phyloP scores from a whole-genome alignment of 2,797 vertebrate genomes.

The Crax fasciolata region DNA sequence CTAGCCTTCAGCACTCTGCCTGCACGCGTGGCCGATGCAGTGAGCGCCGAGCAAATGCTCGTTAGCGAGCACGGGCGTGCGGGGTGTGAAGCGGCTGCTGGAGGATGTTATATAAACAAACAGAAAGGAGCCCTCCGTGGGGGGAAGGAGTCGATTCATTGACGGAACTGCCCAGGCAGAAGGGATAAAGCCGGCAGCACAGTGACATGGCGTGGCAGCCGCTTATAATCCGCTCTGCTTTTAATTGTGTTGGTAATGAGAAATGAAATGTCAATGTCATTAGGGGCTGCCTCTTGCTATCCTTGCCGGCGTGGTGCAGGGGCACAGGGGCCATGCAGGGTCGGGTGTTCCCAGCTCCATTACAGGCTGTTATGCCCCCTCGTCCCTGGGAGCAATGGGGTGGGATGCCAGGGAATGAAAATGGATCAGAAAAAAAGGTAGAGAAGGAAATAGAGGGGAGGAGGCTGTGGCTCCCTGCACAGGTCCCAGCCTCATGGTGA shows the following conservation, averaged over 20 bases:
- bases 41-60: neutral
- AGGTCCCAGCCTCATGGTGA: neutral
- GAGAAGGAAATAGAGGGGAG: neutral
- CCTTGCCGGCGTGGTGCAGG: neutral
- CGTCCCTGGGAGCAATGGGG: neutral
- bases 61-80: conserved; percentile 13
- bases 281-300: neutral
- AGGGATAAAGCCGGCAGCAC: conserved; percentile 15
- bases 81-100: conserved; percentile 51
- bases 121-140: conserved; percentile 9
- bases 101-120: conserved; percentile 69
- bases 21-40: neutral
- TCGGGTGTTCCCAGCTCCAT: neutral
- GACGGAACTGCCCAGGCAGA: conserved; percentile 57
- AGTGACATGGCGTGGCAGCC: fast-evolving
- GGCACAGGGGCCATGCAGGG: neutral
- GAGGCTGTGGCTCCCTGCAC: neutral
- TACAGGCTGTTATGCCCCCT: neutral
- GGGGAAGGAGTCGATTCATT: conserved; percentile 52
- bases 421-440: neutral
- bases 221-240: neutral
- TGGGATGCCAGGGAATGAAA: neutral
- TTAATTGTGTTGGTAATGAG: neutral
- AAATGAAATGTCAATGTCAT: neutral
- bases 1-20: neutral